Evolutionary conservation across 2,797 vertebrate genomes (phyloP).

Genomic region (Neopelma chrysocephalum): DNA sequence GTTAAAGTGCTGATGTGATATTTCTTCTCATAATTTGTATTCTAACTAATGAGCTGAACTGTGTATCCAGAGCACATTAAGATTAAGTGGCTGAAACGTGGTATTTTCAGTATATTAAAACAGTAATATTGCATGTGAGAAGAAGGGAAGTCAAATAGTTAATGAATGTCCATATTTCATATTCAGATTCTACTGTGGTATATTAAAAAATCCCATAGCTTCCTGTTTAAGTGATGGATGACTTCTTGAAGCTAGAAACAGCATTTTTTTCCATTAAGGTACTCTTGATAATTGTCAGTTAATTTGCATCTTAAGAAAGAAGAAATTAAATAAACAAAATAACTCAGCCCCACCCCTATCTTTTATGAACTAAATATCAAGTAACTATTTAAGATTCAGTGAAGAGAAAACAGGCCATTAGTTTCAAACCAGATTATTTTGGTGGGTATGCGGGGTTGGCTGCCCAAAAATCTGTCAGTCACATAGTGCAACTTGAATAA

Average conservation of each 20-base stretch:
- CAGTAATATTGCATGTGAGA: neutral
- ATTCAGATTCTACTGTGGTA: neutral
- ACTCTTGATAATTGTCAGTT: neutral
- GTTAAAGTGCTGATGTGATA: neutral
- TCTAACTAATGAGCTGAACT: neutral
- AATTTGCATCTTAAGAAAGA: neutral
- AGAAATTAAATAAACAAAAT: neutral
- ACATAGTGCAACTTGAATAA: neutral
- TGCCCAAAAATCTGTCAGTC: neutral
- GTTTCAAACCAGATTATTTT: neutral
- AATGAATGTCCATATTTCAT: neutral
- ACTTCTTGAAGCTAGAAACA: neutral
- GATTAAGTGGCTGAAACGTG: neutral
- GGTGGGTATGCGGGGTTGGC: fast-evolving
- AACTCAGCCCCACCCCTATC: fast-evolving
- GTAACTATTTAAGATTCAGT: neutral
- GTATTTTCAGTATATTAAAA: conserved; percentile 26
- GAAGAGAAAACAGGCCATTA: neutral
- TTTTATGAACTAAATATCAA: neutral
- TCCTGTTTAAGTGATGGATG: neutral
- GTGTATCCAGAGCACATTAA: neutral
- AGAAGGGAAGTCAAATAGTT: neutral
- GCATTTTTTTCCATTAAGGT: neutral
- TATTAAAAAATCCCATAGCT: neutral
- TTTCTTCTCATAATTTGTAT: neutral